Conservation (phyloP, 2,888 invertebrate genomes). For the Nephrotoma appendiculata region DNA sequence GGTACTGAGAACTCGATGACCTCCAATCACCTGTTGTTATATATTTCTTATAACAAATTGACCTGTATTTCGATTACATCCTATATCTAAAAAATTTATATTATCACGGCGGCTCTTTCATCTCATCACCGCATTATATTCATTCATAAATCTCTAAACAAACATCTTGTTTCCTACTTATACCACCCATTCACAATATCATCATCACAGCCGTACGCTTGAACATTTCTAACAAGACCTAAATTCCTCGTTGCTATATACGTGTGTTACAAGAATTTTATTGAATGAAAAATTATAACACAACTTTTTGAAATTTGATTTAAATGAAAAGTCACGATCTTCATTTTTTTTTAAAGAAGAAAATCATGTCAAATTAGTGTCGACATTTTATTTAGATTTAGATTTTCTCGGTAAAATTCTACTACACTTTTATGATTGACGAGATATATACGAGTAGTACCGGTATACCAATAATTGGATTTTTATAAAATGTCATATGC, state of each 20-base stretch:
- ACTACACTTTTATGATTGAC: not conserved
- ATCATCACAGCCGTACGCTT: not conserved
- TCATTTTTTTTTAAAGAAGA: not conserved
- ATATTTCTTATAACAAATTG: not conserved
- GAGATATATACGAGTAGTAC: not conserved
- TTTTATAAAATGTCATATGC: not conserved
- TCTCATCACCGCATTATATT: not conserved
- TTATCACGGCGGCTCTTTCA: not conserved
- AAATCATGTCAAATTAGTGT: not conserved
- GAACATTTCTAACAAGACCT: not conserved
- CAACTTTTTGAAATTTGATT: not conserved
- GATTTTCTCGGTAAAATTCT: not conserved
- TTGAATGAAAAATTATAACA: not conserved
- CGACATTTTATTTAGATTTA: not conserved
- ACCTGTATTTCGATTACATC: not conserved
- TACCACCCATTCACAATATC: not conserved
- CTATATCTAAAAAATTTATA: not conserved
- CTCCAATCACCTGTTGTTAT: not conserved
- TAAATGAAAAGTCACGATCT: not conserved
- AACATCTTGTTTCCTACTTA: not conserved
- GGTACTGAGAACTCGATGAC: not conserved
- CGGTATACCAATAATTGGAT: not conserved
- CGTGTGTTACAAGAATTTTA: not conserved
- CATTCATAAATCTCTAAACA: not conserved
- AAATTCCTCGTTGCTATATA: not conserved